Percentiles rank a stretch among this genome's conserved stretches.
These are phyloP conservation scores for Geococcyx californianus DNA, from an alignment of 2,113 vertebrate genomes.

Conservation along the genomic window DNA sequence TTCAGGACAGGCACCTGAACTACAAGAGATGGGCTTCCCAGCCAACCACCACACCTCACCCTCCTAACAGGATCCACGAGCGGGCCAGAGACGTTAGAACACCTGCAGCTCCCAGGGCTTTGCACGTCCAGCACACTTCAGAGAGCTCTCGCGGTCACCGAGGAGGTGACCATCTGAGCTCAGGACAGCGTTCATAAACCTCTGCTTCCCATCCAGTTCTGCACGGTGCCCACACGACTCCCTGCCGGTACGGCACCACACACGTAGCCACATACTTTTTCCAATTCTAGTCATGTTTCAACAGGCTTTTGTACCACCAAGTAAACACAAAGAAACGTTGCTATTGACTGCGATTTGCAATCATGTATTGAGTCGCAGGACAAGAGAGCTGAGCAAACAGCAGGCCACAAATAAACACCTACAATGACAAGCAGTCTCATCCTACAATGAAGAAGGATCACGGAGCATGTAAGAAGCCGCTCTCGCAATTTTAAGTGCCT, in stretches of 20 bases:
- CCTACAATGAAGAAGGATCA: not conserved
- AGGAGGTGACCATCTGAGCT: not conserved
- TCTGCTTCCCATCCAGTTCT: not conserved
- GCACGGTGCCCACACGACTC: not conserved
- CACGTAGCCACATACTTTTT: not conserved
- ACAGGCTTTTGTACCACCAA: not conserved
- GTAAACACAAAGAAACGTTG: not conserved
- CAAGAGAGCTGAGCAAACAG: not conserved
- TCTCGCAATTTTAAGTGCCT: not conserved
- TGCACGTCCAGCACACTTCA: accelerated
- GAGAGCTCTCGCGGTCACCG: not conserved
- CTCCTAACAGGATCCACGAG: not conserved
- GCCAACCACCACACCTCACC: not conserved
- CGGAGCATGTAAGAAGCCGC: not conserved
- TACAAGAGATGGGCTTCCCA: not conserved
- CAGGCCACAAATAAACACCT: not conserved
- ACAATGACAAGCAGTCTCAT: not conserved
- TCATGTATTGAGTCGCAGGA: not conserved
- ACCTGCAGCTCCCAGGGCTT: not conserved
- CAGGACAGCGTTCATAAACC: not conserved
- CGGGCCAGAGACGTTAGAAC: accelerated
- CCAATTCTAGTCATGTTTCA: not conserved
- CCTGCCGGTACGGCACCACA: not conserved
- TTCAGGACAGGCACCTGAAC: not conserved
- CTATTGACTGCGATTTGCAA: not conserved